Evolutionary conservation across 2,888 invertebrate genomes (phyloP).

Genomic region (Philhelius pedissequus): DNA sequence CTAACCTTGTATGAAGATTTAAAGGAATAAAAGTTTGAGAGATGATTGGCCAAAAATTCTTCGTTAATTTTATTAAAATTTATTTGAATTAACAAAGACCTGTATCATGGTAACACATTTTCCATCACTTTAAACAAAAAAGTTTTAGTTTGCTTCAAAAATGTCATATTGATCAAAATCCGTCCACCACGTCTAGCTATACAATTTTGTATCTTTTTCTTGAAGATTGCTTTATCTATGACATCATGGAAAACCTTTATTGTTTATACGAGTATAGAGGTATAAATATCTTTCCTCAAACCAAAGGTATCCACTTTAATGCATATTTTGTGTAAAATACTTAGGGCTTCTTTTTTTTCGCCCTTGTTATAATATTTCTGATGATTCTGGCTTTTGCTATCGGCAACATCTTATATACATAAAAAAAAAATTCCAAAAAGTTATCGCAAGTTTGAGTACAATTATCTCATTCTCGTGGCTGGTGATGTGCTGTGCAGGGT

Average conservation of each 20-base stretch:
- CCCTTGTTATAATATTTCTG: neutral
- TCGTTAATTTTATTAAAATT: neutral
- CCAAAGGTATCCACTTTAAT: neutral
- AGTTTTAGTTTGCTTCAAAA: too few relatives aligned
- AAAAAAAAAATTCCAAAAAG: slow-evolving; percentile 17
- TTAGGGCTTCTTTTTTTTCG: neutral
- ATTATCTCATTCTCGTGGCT: neutral
- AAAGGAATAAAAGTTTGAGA: too few relatives aligned
- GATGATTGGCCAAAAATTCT: neutral
- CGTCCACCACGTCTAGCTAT: neutral
- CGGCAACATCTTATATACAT: neutral
- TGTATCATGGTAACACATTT: too few relatives aligned
- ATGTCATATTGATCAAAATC: neutral
- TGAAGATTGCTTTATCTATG: neutral
- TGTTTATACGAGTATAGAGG: neutral
- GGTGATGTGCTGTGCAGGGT: neutral
- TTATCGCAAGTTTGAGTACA: neutral
- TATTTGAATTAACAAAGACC: neutral
- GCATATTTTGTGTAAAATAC: slow-evolving; percentile 18
- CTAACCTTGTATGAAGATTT: too few relatives aligned
- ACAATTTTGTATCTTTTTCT: neutral
- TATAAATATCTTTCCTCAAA: neutral
- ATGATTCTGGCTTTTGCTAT: neutral
- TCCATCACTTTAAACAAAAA: too few relatives aligned
- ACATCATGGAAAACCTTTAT: neutral